Evolutionary conservation across 2,113 vertebrate genomes (phyloP).

Genomic region (Pomatorhinus ruficollis): DNA sequence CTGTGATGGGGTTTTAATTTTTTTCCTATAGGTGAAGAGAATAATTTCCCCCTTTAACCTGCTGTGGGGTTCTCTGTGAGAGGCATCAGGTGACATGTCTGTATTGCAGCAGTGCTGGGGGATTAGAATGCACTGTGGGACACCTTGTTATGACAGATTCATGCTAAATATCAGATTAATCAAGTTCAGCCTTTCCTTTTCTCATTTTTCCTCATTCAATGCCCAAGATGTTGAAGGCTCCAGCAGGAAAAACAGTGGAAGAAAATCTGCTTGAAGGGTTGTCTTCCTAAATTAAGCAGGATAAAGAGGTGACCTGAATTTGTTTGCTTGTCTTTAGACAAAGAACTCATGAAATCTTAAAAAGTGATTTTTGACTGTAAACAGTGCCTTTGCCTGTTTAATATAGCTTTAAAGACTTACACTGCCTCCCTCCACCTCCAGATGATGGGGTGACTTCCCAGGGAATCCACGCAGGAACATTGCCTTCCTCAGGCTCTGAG

Average conservation of each 20-base stretch:
- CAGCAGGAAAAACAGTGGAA: background rate
- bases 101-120: background rate
- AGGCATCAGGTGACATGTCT: background rate
- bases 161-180: background rate
- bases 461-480: background rate
- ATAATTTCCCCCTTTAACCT: background rate
- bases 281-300: background rate
- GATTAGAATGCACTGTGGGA: background rate
- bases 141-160: background rate
- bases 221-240: background rate
- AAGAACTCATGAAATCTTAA: slow-evolving; percentile 46
- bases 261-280: background rate
- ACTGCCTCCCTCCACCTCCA: background rate
- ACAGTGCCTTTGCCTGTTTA: slow-evolving; percentile 18
- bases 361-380: slow-evolving; percentile 30
- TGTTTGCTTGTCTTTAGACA: slow-evolving; percentile 28
- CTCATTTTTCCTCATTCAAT: background rate
- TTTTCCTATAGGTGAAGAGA: background rate
- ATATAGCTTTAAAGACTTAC: background rate
- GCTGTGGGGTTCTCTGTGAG: background rate
- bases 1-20: background rate
- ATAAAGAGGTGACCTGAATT: slow-evolving; percentile 55
- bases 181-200: background rate
- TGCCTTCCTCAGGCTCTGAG: background rate
- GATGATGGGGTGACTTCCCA: background rate